Base-by-base conservation (phyloP, 2,113 vertebrate species). In the Guaruba guarouba region DNA sequence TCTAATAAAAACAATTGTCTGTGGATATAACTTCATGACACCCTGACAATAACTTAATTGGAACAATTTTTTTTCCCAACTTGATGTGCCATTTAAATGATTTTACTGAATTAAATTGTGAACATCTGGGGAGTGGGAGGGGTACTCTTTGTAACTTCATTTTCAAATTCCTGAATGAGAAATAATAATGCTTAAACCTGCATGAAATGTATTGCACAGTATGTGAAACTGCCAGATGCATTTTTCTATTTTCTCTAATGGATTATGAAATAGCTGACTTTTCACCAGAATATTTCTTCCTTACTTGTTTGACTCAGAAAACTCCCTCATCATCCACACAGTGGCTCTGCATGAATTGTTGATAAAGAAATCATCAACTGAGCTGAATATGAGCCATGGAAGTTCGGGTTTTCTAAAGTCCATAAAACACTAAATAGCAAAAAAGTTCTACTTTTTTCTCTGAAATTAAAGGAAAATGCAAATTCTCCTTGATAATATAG, bases 101-200 rank as follows among this genome's bases (percentile, higher is more conserved):
- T 73, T 96, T 70, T 89, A 49, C 18, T 25, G 49, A 90, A 57
- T 44, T 66, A 76, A 70, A 78, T 24, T 71, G n/a, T 83, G 20
- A 89, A n/a, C 86, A 83, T 70, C 43, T 63, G 41, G 8, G 22
- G 13, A 92, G 51, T 78, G 22, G 31, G 51, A 86, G 85, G 7
- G 10, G 22, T 76, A 33, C 24, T 9, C 18, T 82, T 24, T 57
- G 39, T 80, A 62, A 25, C 18, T 73, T 3, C 1, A 57, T 86
- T 87, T 93, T 82, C 18, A 73, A 19, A 85, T 88, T 96, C 90
- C 46, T 66, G 71, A 91, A 93, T 75, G 64, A 95, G 54, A 83
- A 90, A 62, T 63, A 93, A 71, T 91, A 92, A 66, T 39, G 10
- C 83, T 86, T 41, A 81, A 82, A 68, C 15, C 59, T 54, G 54